These are phyloP conservation scores for Tokudaia tokunoshimensis DNA, from an alignment of 2,797 vertebrate species.

Conservation along the genomic window DNA sequence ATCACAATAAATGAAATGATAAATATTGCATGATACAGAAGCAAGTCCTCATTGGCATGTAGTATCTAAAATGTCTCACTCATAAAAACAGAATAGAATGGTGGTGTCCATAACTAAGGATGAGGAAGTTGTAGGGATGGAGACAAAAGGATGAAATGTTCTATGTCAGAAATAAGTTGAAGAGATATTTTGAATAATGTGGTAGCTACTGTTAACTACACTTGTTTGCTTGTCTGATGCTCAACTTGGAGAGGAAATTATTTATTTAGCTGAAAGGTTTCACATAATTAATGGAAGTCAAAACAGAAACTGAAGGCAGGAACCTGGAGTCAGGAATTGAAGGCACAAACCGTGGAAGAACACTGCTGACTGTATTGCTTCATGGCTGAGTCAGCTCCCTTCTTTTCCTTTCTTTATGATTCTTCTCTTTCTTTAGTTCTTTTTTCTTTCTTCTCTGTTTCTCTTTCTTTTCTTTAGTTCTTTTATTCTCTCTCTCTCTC, in stretches of 20 bases:
- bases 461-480: not conserved
- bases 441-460: not conserved
- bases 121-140: too few species aligned
- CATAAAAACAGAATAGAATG: not conserved
- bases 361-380: not conserved
- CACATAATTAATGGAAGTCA: not conserved
- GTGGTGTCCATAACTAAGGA: not conserved
- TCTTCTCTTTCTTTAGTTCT: not conserved
- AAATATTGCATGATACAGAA: not conserved
- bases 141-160: not conserved
- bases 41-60: not conserved
- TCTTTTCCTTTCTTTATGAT: not conserved
- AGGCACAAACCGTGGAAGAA: not conserved
- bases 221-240: not conserved
- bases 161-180: not conserved
- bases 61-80: not conserved
- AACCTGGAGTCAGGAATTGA: not conserved
- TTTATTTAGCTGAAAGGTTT: not conserved
- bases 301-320: not conserved
- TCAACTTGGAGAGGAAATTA: not conserved
- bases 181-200: not conserved
- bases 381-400: not conserved
- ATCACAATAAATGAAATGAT: not conserved
- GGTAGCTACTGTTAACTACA: not conserved
- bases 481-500: too few species aligned